Conservation (phyloP, 2,113 vertebrate genomes). For the Haplotaxodon microlepis region DNA sequence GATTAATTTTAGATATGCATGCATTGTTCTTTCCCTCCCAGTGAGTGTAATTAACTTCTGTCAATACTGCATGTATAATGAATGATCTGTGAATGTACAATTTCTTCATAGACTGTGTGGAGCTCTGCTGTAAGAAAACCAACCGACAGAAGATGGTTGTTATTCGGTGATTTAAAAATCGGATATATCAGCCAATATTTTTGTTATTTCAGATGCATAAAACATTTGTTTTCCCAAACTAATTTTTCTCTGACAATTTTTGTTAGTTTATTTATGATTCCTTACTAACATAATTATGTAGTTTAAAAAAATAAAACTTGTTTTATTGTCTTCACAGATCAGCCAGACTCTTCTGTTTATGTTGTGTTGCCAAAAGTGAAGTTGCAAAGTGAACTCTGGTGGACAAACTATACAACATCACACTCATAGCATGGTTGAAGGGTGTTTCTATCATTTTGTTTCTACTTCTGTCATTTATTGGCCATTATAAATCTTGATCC, state of each 20-base stretch:
- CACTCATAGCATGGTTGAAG: neutral
- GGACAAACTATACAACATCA: neutral
- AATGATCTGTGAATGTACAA: neutral
- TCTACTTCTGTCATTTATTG: neutral
- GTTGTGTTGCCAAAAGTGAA: neutral
- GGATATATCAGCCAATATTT: neutral
- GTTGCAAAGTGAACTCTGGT: neutral
- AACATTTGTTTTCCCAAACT: neutral
- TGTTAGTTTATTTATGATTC: neutral
- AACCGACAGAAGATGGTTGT: neutral
- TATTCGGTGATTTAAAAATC: neutral
- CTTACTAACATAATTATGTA: neutral
- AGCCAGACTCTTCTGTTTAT: neutral
- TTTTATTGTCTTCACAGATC: neutral
- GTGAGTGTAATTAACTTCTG: neutral
- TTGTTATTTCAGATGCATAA: neutral
- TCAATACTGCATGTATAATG: neutral
- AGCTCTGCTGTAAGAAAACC: neutral
- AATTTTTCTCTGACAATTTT: neutral
- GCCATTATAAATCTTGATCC: neutral
- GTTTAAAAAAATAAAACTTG: neutral
- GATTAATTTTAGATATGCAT: neutral
- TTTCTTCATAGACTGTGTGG: neutral
- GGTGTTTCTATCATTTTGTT: neutral
- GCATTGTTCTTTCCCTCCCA: neutral